phyloP scores from a whole-genome alignment of 2,888 invertebrate species.

The Dasypogon diadema region DNA sequence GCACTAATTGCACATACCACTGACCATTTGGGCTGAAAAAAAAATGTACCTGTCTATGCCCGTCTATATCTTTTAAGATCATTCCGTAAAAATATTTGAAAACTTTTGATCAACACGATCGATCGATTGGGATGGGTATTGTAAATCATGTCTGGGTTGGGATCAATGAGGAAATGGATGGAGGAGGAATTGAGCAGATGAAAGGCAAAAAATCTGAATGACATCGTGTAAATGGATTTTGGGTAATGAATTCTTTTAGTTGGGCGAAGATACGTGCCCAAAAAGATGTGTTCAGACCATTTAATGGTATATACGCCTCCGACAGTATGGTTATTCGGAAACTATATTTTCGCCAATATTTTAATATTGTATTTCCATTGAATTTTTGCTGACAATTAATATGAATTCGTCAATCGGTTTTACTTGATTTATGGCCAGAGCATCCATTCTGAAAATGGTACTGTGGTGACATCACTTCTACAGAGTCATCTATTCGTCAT shows the following conservation, averaged over 20 bases:
- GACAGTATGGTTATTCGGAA: too few species aligned
- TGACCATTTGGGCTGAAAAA: background rate
- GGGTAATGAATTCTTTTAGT: background rate
- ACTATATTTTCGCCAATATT: too few species aligned
- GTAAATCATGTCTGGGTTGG: background rate
- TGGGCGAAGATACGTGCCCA: too few species aligned
- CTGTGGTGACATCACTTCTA: too few species aligned
- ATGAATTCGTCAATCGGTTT: too few species aligned
- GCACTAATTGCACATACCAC: conserved; percentile 22
- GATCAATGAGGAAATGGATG: background rate
- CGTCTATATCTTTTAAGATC: background rate
- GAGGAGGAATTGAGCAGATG: background rate
- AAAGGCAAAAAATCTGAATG: conserved; percentile 17
- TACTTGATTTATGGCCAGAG: too few species aligned
- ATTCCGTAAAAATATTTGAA: conserved; percentile 30
- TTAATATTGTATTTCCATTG: too few species aligned
- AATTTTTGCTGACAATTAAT: too few species aligned
- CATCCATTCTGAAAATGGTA: too few species aligned
- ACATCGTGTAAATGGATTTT: conserved; percentile 22
- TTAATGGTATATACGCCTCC: too few species aligned
- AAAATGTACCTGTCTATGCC: background rate
- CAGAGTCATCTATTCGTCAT: too few species aligned
- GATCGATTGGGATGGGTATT: conserved; percentile 7
- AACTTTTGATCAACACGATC: conserved; percentile 30
- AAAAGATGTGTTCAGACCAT: too few species aligned